Percentiles rank a stretch among this genome's conserved stretches.
These are phyloP conservation scores for Herminia tarsipennalis DNA, from an alignment of 2,888 invertebrate genomes.

Conservation along the genomic window DNA sequence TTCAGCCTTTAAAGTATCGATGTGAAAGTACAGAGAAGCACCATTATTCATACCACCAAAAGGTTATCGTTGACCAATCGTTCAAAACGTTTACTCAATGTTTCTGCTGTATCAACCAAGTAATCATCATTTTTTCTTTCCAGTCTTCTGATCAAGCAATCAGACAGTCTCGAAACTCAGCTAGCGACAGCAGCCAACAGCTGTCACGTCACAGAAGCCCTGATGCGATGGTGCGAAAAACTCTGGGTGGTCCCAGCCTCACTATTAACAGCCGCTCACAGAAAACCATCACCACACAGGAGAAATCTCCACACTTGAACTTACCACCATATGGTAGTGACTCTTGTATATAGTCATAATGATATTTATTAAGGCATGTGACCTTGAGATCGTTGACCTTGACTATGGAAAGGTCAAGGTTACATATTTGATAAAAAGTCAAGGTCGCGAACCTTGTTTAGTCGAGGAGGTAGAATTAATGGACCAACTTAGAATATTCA, in stretches of 20 bases:
- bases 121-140: slow-evolving; percentile 18
- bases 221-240: slow-evolving; percentile 91
- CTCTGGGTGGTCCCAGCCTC: slow-evolving; percentile 93
- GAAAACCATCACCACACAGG: slow-evolving; percentile 68
- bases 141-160: slow-evolving; percentile 87
- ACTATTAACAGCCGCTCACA: slow-evolving; percentile 86
- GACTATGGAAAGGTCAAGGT: slow-evolving; percentile 8
- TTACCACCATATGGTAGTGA: not conserved
- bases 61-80: not conserved
- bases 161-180: slow-evolving; percentile 88
- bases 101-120: too few relatives aligned
- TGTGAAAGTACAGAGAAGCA: too few relatives aligned
- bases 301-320: slow-evolving; percentile 68
- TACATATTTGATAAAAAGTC: too few relatives aligned
- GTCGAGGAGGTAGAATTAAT: slow-evolving; percentile 11
- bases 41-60: too few relatives aligned
- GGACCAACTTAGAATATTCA: slow-evolving; percentile 22
- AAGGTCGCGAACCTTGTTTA: too few relatives aligned
- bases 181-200: slow-evolving; percentile 95
- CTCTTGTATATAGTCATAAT: not conserved
- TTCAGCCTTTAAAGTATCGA: too few relatives aligned
- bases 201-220: slow-evolving; percentile 93
- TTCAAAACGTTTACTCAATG: too few relatives aligned
- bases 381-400: not conserved
- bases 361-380: not conserved